Evolutionary conservation across 2,113 vertebrate species (phyloP).

Genomic region (Gallinago jamesoni): DNA sequence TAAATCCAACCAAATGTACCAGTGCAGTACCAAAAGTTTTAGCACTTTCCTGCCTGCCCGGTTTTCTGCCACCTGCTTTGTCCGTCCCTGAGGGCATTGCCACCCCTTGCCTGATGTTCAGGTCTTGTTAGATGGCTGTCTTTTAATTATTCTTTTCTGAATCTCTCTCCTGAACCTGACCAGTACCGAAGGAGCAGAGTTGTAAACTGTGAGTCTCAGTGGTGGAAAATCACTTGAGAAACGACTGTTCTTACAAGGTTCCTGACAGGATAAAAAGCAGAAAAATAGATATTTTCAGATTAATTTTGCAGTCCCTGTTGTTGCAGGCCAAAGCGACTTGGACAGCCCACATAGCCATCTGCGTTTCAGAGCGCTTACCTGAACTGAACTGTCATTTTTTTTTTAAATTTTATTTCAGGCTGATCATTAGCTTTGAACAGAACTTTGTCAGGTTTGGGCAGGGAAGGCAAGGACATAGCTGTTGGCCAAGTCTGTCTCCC

Average conservation of each 20-base stretch:
- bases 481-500: neutral
- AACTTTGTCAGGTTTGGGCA: slow-evolving; percentile 6
- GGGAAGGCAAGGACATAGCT: neutral
- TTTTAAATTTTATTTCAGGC: neutral
- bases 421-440: slow-evolving; percentile 49
- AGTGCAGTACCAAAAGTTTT: neutral
- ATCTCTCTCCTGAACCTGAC: neutral
- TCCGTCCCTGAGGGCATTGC: neutral
- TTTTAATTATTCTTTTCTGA: neutral
- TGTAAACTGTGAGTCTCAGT: neutral
- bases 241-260: neutral
- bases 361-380: slow-evolving; percentile 38
- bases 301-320: slow-evolving; percentile 8
- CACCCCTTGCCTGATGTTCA: neutral
- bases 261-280: slow-evolving; percentile 12
- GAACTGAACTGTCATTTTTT: slow-evolving; percentile 26
- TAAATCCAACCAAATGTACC: neutral
- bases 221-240: slow-evolving; percentile 12
- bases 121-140: neutral
- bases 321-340: slow-evolving; percentile 34
- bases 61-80: neutral
- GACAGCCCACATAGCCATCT: slow-evolving; percentile 57
- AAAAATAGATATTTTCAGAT: neutral
- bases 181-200: neutral
- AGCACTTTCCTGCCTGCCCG: neutral